Evolutionary conservation across 2,113 vertebrate species (phyloP), one percentile per base, ranked within the genome.

Genomic region (Aegypius monachus): DNA sequence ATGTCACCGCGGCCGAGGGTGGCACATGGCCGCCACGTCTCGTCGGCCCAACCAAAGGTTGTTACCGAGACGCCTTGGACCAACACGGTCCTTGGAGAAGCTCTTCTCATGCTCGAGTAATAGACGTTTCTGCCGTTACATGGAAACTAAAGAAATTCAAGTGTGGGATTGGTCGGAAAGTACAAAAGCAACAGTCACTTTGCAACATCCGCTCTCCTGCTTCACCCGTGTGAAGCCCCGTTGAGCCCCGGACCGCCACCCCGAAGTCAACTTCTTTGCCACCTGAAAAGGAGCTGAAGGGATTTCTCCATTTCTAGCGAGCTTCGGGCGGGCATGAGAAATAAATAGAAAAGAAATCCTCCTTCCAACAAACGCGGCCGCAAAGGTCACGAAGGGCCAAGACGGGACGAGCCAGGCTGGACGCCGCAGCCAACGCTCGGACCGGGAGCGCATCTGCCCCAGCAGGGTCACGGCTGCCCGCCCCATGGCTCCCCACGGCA

Each of bases 111-210:
- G 9, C 52, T 26, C 38, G 3, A 36, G 13, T 3, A 9, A 27
- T 1, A 13, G 34, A 6, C 4, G 2, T 23, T 75, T 29, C 73
- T 1, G 9, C 25, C 22, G 0, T 34, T 8, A 8, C 0, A 3
- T 1, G 58, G 45, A 34, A 40, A 50, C n/a, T 10, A 50, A 27
- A 70, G 53, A 22, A 9, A 32, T 26, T 22, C 11, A 3, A 9
- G 4, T 1, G 12, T 10, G 3, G 55, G 55, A 16, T 3, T 3
- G 67, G 66, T 7, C 5, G 9, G 36, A 55, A 52, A 29, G 38
- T 13, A 14, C 22, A 16, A 81, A 47, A 23, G 43, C 21, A 19
- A 38, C 21, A 3, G 22, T 26, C 29, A 1, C 25, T 22, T 36
- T 2, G 19, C 26, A 8, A 8, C 13, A 2, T 9, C 25, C 3